phyloP scores from a whole-genome alignment of 2,113 vertebrate genomes.

The Cephalopholis sonnerati region DNA sequence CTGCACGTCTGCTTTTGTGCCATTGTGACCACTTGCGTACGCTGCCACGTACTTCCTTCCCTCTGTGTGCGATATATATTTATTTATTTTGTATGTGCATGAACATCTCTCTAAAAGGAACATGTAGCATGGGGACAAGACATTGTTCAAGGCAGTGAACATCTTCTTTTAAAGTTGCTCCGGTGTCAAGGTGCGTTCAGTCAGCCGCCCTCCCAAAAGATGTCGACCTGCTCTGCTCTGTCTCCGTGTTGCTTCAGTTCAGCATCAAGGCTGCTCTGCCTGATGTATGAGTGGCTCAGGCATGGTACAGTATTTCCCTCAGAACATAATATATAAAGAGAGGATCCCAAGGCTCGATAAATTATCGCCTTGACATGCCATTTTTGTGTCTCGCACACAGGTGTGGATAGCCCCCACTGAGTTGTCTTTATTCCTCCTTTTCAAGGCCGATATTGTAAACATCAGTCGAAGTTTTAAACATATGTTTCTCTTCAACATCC shows the following conservation, averaged over 20 bases:
- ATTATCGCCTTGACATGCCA: not conserved
- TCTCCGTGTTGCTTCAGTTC: conserved; percentile 50
- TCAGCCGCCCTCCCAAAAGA: conserved; percentile 29
- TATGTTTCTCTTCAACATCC: not conserved
- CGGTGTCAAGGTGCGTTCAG: conserved; percentile 49
- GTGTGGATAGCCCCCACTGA: conserved; percentile 9
- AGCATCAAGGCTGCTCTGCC: conserved; percentile 38
- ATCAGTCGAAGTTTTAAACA: conserved; percentile 1
- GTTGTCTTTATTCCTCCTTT: conserved; percentile 14
- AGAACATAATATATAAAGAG: conserved; percentile 39
- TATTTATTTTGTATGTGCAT: not conserved
- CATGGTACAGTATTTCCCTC: conserved; percentile 9
- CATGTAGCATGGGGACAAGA: conserved; percentile 6
- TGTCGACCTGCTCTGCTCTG: conserved; percentile 29
- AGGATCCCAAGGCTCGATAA: not conserved
- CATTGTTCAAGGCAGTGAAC: conserved; percentile 7
- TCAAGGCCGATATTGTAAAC: not conserved
- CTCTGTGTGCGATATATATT: not conserved
- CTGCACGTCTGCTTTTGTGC: conserved; percentile 11
- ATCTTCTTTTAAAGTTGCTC: conserved; percentile 30
- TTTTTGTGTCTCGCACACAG: conserved; percentile 2
- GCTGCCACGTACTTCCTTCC: not conserved
- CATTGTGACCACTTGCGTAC: not conserved
- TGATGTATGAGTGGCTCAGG: conserved; percentile 27
- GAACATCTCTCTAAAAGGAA: conserved; percentile 6